These are phyloP conservation scores for Danionella dracula DNA, from an alignment of 2,797 vertebrate genomes.

Conservation along the genomic window DNA sequence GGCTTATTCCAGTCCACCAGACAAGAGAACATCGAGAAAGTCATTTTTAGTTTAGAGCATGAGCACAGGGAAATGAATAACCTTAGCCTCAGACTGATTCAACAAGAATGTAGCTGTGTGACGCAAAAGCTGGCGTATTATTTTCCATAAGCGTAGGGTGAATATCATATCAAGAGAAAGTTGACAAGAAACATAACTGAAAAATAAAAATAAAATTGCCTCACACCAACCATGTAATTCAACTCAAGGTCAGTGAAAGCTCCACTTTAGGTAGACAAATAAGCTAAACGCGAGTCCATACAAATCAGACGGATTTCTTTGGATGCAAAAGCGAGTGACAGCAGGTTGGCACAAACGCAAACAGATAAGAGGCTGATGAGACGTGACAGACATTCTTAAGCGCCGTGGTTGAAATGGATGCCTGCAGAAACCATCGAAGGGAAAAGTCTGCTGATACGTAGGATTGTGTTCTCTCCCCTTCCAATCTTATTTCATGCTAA, in stretches of 20 bases:
- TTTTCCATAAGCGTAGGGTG: neutral
- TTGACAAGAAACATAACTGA: slow-evolving; percentile 3
- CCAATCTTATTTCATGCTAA: slow-evolving; percentile 27
- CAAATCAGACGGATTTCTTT: neutral
- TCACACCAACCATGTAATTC: neutral
- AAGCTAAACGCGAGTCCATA: neutral
- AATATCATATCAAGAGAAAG: slow-evolving; percentile 1
- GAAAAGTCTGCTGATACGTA: slow-evolving; percentile 1
- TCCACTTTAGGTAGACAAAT: neutral
- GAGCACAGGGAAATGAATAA: neutral
- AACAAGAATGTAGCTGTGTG: neutral
- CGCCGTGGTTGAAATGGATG: neutral
- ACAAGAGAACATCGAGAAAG: slow-evolving; percentile 4
- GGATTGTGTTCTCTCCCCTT: slow-evolving; percentile 5
- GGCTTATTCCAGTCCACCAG: neutral
- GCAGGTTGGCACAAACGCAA: slow-evolving; percentile 16
- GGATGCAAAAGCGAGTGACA: slow-evolving; percentile 13
- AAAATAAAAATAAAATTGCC: neutral
- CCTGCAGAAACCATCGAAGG: neutral
- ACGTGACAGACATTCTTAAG: slow-evolving; percentile 29
- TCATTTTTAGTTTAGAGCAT: neutral
- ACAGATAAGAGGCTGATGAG: slow-evolving; percentile 24
- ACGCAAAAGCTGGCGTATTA: neutral
- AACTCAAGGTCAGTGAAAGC: slow-evolving; percentile 19
- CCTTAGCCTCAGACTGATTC: neutral